Conservation (phyloP, 2,113 vertebrate species). For the Oophaga pumilio region DNA sequence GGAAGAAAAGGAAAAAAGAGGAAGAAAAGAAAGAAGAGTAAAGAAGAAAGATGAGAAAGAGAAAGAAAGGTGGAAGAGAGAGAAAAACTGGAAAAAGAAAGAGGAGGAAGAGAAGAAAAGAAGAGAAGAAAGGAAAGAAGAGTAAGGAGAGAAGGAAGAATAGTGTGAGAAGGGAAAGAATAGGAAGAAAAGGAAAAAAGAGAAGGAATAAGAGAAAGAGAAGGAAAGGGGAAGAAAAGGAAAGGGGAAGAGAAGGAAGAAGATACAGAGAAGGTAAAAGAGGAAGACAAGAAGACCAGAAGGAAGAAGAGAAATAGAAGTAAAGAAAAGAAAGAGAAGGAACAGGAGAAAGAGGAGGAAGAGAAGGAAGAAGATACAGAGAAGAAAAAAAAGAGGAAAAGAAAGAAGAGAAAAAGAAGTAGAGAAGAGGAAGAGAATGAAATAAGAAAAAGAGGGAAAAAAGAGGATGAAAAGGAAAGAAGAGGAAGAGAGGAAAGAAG, state of each 20-base stretch:
- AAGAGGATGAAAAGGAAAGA: neutral
- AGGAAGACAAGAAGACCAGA: too few species aligned
- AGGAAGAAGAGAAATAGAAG: neutral
- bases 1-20: neutral
- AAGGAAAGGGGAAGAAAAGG: too few species aligned
- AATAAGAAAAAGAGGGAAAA: neutral
- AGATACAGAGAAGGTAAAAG: neutral
- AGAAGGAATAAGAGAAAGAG: neutral
- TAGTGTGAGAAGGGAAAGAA: neutral
- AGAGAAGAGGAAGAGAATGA: neutral
- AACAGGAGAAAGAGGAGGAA: neutral
- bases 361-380: neutral
- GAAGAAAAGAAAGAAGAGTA: neutral
- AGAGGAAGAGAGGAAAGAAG: neutral
- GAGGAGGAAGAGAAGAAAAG: neutral
- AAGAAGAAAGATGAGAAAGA: neutral
- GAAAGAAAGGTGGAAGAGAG: too few species aligned
- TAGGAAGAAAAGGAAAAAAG: neutral
- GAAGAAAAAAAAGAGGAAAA: neutral
- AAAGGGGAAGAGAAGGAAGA: neutral
- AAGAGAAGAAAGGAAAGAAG: neutral
- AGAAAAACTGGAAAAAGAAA: neutral
- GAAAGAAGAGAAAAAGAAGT: neutral
- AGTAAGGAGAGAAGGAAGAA: neutral
- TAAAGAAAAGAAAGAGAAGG: neutral